These are phyloP conservation scores for Drosophila watanabei DNA, from an alignment of 1,140 invertebrate genomes.

Conservation along the genomic window DNA sequence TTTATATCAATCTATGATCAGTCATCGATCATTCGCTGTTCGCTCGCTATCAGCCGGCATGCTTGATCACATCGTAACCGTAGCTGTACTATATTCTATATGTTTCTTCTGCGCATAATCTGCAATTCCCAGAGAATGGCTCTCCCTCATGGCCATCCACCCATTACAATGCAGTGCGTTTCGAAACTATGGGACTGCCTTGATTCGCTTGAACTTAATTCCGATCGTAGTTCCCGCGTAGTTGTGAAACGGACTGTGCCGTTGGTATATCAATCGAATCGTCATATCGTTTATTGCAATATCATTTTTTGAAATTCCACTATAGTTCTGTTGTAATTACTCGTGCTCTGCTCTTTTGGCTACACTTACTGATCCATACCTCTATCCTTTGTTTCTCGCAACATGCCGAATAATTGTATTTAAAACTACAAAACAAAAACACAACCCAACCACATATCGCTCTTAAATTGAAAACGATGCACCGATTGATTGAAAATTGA, in stretches of 20 bases:
- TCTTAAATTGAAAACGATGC: conserved; percentile 47
- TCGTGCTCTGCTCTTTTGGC: conserved; percentile 19
- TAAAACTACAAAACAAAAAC: conserved; percentile 45
- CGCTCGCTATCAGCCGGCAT: conserved; percentile 67
- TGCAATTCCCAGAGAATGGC: conserved; percentile 24
- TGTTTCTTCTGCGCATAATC: conserved; percentile 28
- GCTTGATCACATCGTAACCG: conserved; percentile 54
- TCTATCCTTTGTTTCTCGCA: conserved; percentile 66
- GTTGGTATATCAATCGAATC: conserved; percentile 21
- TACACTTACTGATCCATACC: conserved; percentile 67
- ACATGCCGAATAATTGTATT: conserved; percentile 51
- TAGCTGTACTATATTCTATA: conserved; percentile 30
- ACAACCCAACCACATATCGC: conserved; percentile 35
- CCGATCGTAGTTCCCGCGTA: not conserved
- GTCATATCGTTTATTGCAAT: conserved; percentile 13
- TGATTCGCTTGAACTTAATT: not conserved
- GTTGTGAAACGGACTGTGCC: conserved; percentile 31
- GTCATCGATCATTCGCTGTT: conserved; percentile 39
- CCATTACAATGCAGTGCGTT: conserved; percentile 26
- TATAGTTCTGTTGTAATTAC: conserved; percentile 49
- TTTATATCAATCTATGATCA: conserved; percentile 31
- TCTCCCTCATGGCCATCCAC: conserved; percentile 43
- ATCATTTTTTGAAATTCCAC: conserved; percentile 34
- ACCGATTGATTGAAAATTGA: conserved; percentile 41
- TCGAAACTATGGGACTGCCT: not conserved